Percentiles rank a stretch among this genome's conserved stretches.
Evolutionary conservation across 2,888 invertebrate species (phyloP).

Genomic region (Cryptus armator): DNA sequence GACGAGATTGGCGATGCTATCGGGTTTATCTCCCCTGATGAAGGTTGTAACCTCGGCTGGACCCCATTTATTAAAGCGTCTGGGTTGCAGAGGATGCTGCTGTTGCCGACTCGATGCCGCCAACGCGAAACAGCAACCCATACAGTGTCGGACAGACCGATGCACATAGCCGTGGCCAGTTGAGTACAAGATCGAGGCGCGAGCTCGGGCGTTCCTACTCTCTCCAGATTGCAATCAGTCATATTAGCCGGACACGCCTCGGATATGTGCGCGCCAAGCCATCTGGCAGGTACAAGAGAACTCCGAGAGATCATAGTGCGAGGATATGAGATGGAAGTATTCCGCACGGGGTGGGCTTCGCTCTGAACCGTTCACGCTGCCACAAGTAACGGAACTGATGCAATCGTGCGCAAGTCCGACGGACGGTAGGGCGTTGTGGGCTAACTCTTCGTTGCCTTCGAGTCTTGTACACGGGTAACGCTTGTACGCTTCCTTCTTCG

Average conservation of each 20-base stretch:
- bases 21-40: constrained; percentile 81
- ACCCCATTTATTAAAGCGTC: constrained; percentile 81
- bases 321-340: constrained; percentile 49
- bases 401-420: constrained; percentile 45
- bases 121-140: constrained; percentile 33
- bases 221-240: constrained; percentile 80
- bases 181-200: constrained; percentile 24
- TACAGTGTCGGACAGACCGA: constrained; percentile 12
- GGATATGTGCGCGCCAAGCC: constrained; percentile 72
- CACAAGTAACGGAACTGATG: constrained; percentile 57
- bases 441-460: constrained; percentile 12
- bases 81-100: constrained; percentile 62
- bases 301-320: constrained; percentile 41
- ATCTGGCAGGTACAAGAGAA: constrained; percentile 70
- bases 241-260: constrained; percentile 80
- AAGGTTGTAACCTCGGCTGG: constrained; percentile 81
- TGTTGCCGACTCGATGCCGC: constrained; percentile 53
- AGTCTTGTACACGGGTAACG: neutral
- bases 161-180: constrained; percentile 18
- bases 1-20: constrained; percentile 82
- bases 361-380: constrained; percentile 19
- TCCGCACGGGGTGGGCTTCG: constrained; percentile 42
- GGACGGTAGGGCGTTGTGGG: constrained; percentile 10
- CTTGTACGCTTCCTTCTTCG: neutral
- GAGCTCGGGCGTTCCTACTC: constrained; percentile 65